Percentiles rank a stretch among this genome's conserved stretches.
These are phyloP conservation scores for Epicauta chinensis DNA, from an alignment of 1,140 invertebrate species.

Conservation along the genomic window DNA sequence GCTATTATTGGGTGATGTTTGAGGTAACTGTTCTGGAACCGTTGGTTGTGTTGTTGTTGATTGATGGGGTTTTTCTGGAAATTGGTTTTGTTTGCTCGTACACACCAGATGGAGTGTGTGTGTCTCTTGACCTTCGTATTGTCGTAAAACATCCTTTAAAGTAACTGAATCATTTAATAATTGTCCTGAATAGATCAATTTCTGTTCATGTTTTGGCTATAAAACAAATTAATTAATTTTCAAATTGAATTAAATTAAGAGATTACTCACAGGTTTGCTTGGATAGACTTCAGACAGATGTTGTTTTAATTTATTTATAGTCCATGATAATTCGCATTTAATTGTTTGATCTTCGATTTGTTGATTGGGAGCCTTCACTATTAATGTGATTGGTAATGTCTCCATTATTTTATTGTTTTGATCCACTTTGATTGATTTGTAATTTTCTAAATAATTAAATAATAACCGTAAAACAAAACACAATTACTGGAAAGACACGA, in stretches of 20 bases:
- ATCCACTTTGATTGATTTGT: conserved; percentile 19
- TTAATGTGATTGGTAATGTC: conserved; percentile 56
- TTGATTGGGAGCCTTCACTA: conserved; percentile 85
- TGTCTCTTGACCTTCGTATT: conserved; percentile 62
- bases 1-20: not conserved
- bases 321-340: conserved; percentile 76
- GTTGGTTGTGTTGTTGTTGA: not conserved
- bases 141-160: conserved; percentile 73
- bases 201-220: conserved; percentile 72
- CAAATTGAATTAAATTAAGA: not conserved
- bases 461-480: not conserved
- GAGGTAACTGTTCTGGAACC: not conserved
- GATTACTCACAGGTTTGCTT: conserved; percentile 79
- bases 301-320: conserved; percentile 74
- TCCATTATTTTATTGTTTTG: conserved; percentile 39
- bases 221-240: conserved; percentile 33
- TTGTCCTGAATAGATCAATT: conserved; percentile 87
- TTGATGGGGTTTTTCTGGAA: conserved; percentile 2
- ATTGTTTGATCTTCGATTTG: conserved; percentile 81
- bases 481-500: not conserved
- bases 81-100: conserved; percentile 41
- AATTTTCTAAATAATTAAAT: conserved; percentile 3
- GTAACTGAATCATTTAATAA: conserved; percentile 67
- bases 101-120: conserved; percentile 82
- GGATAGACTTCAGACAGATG: conserved; percentile 80